A percentile compares a stretch with the other conserved stretches of the same genome.
Conservation (phyloP, 30 jellyfish, hydroid and myxozoan genomes). For the Aurelia aurita region DNA sequence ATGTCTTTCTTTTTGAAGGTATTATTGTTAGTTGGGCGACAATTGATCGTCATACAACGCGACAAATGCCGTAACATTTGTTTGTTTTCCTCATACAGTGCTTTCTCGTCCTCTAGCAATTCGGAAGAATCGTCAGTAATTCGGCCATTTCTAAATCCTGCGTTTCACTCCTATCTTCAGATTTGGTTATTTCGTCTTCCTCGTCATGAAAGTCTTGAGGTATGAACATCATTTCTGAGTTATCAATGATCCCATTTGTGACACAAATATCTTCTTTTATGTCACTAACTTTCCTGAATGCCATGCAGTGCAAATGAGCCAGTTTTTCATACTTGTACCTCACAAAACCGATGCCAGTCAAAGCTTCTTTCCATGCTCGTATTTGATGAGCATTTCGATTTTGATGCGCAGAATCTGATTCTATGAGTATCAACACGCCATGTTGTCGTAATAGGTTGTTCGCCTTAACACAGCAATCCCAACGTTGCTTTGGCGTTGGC, state of each 20-base stretch:
- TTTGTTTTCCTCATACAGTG: too few species aligned
- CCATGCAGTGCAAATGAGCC: conserved; percentile 95
- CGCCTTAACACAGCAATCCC: conserved; percentile 83
- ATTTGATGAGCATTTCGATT: conserved; percentile 78
- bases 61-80: too few species aligned
- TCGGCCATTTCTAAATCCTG: conserved; percentile 32
- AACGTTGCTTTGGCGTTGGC: conserved; percentile 83
- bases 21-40: too few species aligned
- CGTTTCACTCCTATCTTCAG: conserved; percentile 28
- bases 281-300: conserved; percentile 53
- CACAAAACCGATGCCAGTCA: conserved; percentile 71
- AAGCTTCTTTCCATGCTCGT: conserved; percentile 79
- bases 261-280: neutral
- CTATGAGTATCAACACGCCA: conserved; percentile 73
- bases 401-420: conserved; percentile 92
- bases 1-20: too few species aligned
- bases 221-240: conserved; percentile 58
- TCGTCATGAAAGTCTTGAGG: conserved; percentile 89
- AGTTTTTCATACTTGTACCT: conserved; percentile 79
- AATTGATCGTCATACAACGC: too few species aligned
- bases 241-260: neutral
- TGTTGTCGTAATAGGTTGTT: conserved; percentile 47
- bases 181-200: neutral
- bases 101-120: neutral
- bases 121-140: conserved; percentile 36